phyloP scores from a whole-genome alignment of 2,888 invertebrate genomes.

The Eupithecia inturbata region DNA sequence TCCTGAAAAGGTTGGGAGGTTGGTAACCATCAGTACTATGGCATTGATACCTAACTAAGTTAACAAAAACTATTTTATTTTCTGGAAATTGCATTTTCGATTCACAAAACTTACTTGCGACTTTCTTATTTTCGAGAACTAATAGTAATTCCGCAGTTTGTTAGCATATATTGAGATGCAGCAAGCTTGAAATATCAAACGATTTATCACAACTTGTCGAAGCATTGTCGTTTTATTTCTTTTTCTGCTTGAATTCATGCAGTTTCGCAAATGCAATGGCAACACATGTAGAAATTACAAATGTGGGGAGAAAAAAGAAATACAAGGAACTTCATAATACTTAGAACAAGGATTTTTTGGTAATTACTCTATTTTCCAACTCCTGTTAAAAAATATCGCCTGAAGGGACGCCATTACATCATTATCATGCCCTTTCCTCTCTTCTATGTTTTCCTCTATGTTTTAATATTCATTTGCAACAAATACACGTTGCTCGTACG shows the following conservation, averaged over 20 bases:
- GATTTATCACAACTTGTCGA: slow-evolving; percentile 49
- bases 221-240: slow-evolving; percentile 43
- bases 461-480: too few species aligned
- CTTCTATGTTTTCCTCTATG: too few species aligned
- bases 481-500: too few species aligned
- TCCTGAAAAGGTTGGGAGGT: too few species aligned
- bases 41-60: too few species aligned
- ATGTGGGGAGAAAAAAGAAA: neutral
- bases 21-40: too few species aligned
- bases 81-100: too few species aligned
- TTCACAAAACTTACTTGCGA: neutral
- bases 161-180: slow-evolving; percentile 59
- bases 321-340: neutral
- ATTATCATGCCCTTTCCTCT: too few species aligned
- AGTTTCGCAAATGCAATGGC: slow-evolving; percentile 17
- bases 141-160: slow-evolving; percentile 49
- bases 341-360: neutral
- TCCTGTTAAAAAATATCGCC: too few species aligned
- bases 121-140: slow-evolving; percentile 35
- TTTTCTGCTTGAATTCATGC: slow-evolving; percentile 28
- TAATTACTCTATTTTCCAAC: neutral
- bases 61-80: too few species aligned
- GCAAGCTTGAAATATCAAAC: slow-evolving; percentile 56
- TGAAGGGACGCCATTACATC: too few species aligned
- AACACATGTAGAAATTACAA: neutral